Evolutionary conservation across 2,888 invertebrate genomes (phyloP).

Genomic region (Nomada lathburiana): DNA sequence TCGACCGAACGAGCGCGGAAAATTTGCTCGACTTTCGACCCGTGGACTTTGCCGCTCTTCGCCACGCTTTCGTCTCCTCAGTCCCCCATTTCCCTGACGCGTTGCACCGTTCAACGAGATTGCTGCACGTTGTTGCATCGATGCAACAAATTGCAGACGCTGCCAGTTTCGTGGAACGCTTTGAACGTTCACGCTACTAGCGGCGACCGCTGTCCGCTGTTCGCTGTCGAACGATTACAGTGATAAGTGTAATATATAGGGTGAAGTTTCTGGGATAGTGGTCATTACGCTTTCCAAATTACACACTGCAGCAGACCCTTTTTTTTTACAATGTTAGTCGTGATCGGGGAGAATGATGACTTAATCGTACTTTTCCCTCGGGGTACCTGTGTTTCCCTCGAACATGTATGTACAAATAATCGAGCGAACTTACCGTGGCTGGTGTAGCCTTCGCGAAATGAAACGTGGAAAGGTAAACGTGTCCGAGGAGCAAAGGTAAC

Average conservation of each 20-base stretch:
- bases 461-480: background rate
- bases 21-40: constrained; percentile 44
- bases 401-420: too few relatives aligned
- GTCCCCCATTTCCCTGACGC: background rate
- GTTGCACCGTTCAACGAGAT: background rate
- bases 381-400: background rate
- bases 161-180: constrained; percentile 1
- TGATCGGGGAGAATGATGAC: background rate
- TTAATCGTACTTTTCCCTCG: background rate
- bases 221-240: background rate
- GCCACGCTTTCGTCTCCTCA: background rate
- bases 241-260: background rate
- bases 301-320: background rate
- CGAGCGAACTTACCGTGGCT: background rate
- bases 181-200: background rate
- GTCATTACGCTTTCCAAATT: constrained; percentile 6
- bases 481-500: too few relatives aligned
- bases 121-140: background rate
- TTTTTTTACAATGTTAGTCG: background rate
- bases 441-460: background rate
- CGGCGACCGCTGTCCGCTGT: background rate
- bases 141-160: background rate
- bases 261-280: background rate
- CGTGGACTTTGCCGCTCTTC: background rate
- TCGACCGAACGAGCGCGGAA: constrained; percentile 10